Evolutionary conservation across 2,888 invertebrate species (phyloP).

Genomic region (Drosophila rellima): DNA sequence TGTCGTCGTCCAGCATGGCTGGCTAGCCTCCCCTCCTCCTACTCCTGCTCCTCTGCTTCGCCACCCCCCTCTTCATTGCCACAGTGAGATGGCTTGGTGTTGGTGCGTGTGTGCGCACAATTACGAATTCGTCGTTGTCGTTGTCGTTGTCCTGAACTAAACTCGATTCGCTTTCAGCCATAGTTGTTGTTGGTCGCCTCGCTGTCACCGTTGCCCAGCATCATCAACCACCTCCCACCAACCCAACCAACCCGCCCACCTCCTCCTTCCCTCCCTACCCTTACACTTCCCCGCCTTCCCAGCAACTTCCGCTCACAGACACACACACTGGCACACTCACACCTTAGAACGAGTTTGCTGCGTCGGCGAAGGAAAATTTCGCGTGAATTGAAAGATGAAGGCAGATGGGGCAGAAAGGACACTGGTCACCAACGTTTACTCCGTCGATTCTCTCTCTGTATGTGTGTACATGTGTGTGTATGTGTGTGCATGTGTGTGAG

Average conservation of each 20-base stretch:
- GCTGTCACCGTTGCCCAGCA: constrained; percentile 67
- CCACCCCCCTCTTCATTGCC: not conserved
- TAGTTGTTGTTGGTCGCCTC: constrained; percentile 51
- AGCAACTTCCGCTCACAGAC: constrained; percentile 8
- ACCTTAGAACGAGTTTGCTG: constrained; percentile 43
- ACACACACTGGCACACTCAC: constrained; percentile 44
- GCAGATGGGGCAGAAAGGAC: constrained; percentile 69
- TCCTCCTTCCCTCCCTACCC: constrained; percentile 27
- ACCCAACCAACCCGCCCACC: constrained; percentile 20
- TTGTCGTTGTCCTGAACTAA: constrained; percentile 69
- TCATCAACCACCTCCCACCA: constrained; percentile 21
- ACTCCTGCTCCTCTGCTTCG: constrained; percentile 3
- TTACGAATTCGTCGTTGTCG: constrained; percentile 77
- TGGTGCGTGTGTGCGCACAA: constrained; percentile 68
- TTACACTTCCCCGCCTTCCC: not conserved
- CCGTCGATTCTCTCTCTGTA: constrained; percentile 25
- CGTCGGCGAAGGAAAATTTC: constrained; percentile 76
- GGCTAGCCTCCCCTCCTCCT: constrained; percentile 30
- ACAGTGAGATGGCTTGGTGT: constrained; percentile 55
- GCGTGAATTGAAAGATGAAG: constrained; percentile 83
- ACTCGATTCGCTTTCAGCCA: constrained; percentile 77
- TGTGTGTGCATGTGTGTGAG: constrained; percentile 18
- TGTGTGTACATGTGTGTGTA: constrained; percentile 31
- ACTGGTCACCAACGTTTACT: constrained; percentile 61
- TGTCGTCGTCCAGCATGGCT: constrained; percentile 57